A percentile compares a stretch with the other conserved stretches of the same genome.
phyloP scores from a whole-genome alignment of 2,113 vertebrate genomes.

The Elaphurus davidianus region DNA sequence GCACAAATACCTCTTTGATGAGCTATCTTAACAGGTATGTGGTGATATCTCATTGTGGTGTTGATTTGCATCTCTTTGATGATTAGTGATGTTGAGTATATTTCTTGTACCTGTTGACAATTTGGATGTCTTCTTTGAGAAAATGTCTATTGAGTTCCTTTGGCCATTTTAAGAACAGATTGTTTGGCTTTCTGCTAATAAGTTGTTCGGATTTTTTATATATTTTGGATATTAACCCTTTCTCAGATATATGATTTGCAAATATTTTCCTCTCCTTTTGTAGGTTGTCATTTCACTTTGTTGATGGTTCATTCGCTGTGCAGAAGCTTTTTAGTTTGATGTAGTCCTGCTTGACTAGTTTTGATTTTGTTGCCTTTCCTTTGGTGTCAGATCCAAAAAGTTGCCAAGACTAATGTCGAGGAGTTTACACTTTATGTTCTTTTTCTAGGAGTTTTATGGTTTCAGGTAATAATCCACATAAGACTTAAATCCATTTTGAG shows the following conservation, averaged over 20 bases:
- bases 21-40: not conserved
- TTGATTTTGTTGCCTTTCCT: not conserved
- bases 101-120: not conserved
- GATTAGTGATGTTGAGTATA: not conserved
- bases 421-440: not conserved
- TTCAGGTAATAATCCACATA: not conserved
- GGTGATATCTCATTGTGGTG: not conserved
- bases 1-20: not conserved
- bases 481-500: not conserved
- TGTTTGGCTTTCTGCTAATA: not conserved
- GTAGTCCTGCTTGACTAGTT: not conserved
- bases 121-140: not conserved
- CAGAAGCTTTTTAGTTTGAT: not conserved
- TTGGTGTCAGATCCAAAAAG: not conserved
- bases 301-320: not conserved
- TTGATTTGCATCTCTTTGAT: not conserved
- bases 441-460: not conserved
- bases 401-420: not conserved
- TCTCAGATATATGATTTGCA: not conserved
- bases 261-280: not conserved
- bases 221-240: not conserved
- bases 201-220: not conserved
- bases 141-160: not conserved
- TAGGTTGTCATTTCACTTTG: not conserved
- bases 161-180: not conserved